Base-by-base conservation (phyloP, 92 coral and sea anemone species). In the Zoanthus gigantus region DNA sequence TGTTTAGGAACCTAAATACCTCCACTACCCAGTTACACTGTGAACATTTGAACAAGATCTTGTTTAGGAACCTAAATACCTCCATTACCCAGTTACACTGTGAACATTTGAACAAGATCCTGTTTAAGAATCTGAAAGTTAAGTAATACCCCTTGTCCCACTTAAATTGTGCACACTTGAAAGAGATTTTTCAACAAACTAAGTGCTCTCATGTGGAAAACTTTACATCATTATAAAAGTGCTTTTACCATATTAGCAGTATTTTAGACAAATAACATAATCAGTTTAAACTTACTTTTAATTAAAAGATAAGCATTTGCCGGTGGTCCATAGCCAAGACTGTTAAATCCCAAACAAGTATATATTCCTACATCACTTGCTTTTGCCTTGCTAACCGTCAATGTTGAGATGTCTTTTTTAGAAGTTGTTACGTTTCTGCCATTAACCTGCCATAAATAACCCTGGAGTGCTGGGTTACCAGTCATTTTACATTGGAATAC, bases 321-420 rank as follows among this genome's bases (percentile, higher is more conserved):
- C 17, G 89, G 96, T 15, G 96, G 98, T 63, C 98, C 96, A 16
- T 69, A 84, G 13, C 94, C 94, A 48, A 91, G 77, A 30, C 68
- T 72, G 50, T 92, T 95, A 0, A 57, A 67, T 28, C 98, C 98
- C 85, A 86, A 52, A 76, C 98, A 95, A 7, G 96, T 75, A 85
- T 95, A 95, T 67, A 37, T 75, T 18, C 98, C 98, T 28, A 78
- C 93, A 47, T 91, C 87, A 45, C 23, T 66, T 52, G 47, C 88
- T 2, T 31, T 15, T 46, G 92, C 94, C 56, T 53, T 45, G 11
- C 6, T 2, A 16, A 72, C 73, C 9, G 77, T 89, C 7, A 23
- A 86, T 0, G 79, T 61, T 63, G 77, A 71, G 9, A 65, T 6
- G 15, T 11, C 54, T 18, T 87, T 72, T 17, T 11, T 16, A n/a